Base-by-base conservation (phyloP, 2,113 vertebrate species). In the Otus sunia region DNA sequence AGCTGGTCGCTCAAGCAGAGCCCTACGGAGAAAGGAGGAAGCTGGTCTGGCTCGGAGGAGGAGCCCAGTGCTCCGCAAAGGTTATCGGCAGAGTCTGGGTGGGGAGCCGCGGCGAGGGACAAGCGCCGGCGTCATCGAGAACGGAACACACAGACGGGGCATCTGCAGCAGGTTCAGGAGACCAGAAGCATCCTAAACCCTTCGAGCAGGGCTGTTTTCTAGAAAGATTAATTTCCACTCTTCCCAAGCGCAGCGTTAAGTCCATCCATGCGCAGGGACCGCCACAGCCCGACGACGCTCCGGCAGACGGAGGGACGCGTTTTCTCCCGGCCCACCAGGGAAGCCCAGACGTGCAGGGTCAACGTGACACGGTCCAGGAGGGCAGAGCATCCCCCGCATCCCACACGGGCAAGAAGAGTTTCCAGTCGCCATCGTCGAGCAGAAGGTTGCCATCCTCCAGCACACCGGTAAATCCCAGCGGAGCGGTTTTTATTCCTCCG, bases 141-240 rank as follows among this genome's bases (percentile, higher is more conserved):
- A 15, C 30, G 7, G 2, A 32, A 22, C 4, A 4, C 41, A 21
- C 0, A 14, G n/a, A 47, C 8, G 1, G 47, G 39, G 47, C 20
- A 30, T 3, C 56, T 12, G 16, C 64, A 18, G 47, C 41, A 62
- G 64, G 27, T 39, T 10, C 43, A 36, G 66, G 58, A 37, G 39
- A 15, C 30, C 58, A 39, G 39, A 26, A 41, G 32, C 58, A 36
- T 41, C 73, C 43, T 4, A 27, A 20, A 23, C 27, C 32, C 34
- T 22, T 11, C 3, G 56, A 41, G 47, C 32, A 25, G 49, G 29
- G 49, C 39, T 11, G 2, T 37, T 27, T 45, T 49, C n/a, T 2
- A 55, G 23, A 27, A 26, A 52, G 27, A 27, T 14, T 14, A 6
- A 37, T 14, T 52, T 30, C 52, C 36, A 1, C 64, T 63, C 88